These are phyloP conservation scores for Heliconius hermathena DNA, from an alignment of 1,140 invertebrate genomes.

Conservation along the genomic window DNA sequence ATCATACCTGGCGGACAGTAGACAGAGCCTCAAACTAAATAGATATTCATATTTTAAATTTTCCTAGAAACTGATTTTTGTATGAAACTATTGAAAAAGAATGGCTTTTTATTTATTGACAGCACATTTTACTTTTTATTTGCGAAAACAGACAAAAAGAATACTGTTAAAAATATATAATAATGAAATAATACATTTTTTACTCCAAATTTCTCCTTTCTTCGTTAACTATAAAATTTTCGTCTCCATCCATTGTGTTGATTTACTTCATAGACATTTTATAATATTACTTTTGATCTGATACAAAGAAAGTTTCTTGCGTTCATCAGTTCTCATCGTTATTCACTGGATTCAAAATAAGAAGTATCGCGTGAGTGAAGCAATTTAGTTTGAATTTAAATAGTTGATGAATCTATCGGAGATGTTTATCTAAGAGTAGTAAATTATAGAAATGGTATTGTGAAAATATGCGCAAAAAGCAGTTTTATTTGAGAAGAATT, in stretches of 20 bases:
- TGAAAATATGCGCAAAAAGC: background rate
- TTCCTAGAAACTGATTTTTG: too few relatives aligned
- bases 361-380: slow-evolving; percentile 58
- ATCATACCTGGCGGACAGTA: too few relatives aligned
- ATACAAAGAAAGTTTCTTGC: slow-evolving; percentile 35
- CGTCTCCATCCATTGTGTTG: background rate
- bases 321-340: slow-evolving; percentile 39
- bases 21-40: too few relatives aligned
- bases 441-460: slow-evolving; percentile 9
- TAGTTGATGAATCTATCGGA: slow-evolving; percentile 45
- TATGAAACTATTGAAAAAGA: too few relatives aligned
- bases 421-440: slow-evolving; percentile 5
- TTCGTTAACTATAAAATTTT: background rate
- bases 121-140: background rate
- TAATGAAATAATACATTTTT: background rate
- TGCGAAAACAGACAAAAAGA: background rate
- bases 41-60: too few relatives aligned
- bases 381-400: slow-evolving; percentile 59
- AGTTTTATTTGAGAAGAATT: too few relatives aligned
- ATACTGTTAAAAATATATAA: too few relatives aligned
- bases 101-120: too few relatives aligned
- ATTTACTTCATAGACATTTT: background rate
- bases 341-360: slow-evolving; percentile 34
- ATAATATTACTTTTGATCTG: background rate
- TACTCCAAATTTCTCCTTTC: background rate